Evolutionary conservation across 92 coral and sea anemone genomes (phyloP).

Genomic region (Virgularia gustaviana): DNA sequence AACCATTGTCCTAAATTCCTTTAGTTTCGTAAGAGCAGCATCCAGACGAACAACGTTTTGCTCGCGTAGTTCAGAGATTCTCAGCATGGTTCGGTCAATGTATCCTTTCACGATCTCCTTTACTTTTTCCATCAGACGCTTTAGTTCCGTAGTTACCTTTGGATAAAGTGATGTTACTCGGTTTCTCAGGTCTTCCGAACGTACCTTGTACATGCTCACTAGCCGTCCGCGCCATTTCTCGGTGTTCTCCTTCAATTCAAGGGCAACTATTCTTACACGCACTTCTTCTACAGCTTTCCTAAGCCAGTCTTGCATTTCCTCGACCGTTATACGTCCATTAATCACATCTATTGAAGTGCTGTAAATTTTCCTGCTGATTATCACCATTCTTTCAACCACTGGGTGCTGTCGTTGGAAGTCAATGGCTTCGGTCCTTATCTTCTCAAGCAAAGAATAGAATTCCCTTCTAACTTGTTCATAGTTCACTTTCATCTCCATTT

Average conservation of each 20-base stretch:
- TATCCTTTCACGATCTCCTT: constrained; percentile 48
- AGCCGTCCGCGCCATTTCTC: background rate
- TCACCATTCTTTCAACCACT: background rate
- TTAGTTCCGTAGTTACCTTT: constrained; percentile 10
- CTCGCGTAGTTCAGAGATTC: constrained; percentile 38
- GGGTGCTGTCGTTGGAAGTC: background rate
- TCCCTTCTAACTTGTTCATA: background rate
- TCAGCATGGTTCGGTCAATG: constrained; percentile 44
- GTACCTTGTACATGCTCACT: background rate
- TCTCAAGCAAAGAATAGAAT: no score
- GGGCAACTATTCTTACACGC: constrained; percentile 2
- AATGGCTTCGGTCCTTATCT: background rate
- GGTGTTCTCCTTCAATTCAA: background rate
- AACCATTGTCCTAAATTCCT: background rate
- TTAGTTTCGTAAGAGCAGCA: constrained; percentile 60
- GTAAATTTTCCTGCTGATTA: background rate
- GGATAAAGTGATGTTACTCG: constrained; percentile 4
- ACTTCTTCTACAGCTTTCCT: constrained; percentile 39
- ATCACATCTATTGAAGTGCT: background rate
- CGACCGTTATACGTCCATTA: constrained; percentile 13
- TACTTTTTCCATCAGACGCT: constrained; percentile 21
- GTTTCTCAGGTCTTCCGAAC: background rate
- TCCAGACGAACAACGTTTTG: constrained; percentile 20
- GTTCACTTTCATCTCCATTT: background rate
- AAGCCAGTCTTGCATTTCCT: constrained; percentile 42